Conservation (phyloP, 2,113 vertebrate species). For the Proterorhinus semilunaris region DNA sequence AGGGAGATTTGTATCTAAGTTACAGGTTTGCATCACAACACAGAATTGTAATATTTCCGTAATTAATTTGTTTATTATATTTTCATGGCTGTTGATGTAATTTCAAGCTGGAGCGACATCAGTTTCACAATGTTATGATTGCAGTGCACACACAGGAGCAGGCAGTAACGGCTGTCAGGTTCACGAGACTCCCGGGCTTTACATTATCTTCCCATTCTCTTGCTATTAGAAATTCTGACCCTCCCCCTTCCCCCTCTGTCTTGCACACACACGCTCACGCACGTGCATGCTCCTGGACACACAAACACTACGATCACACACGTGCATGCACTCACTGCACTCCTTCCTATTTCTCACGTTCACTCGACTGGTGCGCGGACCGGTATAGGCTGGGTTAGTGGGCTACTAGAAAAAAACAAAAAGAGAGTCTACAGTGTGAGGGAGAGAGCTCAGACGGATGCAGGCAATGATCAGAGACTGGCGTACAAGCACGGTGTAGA, state of each 20-base stretch:
- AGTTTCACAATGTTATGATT: constrained; percentile 67
- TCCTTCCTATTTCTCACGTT: constrained; percentile 57
- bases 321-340: constrained; percentile 58
- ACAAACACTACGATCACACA: constrained; percentile 38
- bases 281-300: constrained; percentile 35
- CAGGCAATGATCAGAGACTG: constrained; percentile 34
- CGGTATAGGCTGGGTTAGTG: constrained; percentile 35
- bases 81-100: constrained; percentile 50
- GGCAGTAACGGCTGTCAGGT: constrained; percentile 69
- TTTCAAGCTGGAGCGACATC: constrained; percentile 55
- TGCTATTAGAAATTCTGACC: constrained; percentile 77
- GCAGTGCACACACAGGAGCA: constrained; percentile 52
- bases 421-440: constrained; percentile 54
- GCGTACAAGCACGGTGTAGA: constrained; percentile 40
- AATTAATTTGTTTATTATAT: constrained; percentile 43
- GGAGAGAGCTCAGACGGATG: constrained; percentile 40
- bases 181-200: constrained; percentile 69
- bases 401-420: constrained; percentile 62
- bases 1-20: neutral
- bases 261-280: constrained; percentile 30
- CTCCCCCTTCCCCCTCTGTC: constrained; percentile 66
- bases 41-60: constrained; percentile 33
- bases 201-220: constrained; percentile 73
- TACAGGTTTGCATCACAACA: constrained; percentile 16
- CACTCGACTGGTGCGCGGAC: constrained; percentile 54